Percentiles rank a stretch among this genome's conserved stretches.
Evolutionary conservation across 2,888 invertebrate species (phyloP).

Genomic region (Orgyia antiqua): DNA sequence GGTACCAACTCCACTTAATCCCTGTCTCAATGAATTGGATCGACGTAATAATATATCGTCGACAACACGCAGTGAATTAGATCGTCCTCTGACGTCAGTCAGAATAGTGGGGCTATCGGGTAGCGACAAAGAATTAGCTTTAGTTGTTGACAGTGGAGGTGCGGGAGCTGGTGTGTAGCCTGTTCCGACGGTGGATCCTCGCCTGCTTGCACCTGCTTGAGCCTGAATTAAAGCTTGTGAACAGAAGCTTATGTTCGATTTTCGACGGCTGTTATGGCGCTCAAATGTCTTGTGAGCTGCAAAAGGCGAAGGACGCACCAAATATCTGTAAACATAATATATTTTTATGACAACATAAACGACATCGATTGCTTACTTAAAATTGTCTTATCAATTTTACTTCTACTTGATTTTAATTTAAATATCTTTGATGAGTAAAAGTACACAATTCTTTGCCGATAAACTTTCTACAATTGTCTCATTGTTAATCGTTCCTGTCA

Average conservation of each 20-base stretch:
- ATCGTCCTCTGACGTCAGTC: conserved; percentile 87
- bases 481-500: no score
- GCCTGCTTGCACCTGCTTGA: conserved; percentile 77
- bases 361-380: no score
- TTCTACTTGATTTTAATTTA: no score
- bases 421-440: no score
- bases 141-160: conserved; percentile 88
- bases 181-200: conserved; percentile 84
- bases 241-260: conserved; percentile 94
- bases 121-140: conserved; percentile 92
- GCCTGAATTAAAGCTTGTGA: conserved; percentile 84
- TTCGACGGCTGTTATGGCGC: conserved; percentile 92
- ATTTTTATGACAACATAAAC: no score
- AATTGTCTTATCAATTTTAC: no score
- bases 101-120: conserved; percentile 93
- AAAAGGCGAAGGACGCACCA: conserved; percentile 96
- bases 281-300: conserved; percentile 97
- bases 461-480: no score
- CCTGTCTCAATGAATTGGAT: conserved; percentile 91
- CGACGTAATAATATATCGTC: conserved; percentile 90
- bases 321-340: conserved; percentile 81
- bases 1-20: conserved; percentile 82
- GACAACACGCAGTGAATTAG: conserved; percentile 91
- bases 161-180: conserved; percentile 81
- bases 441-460: no score